Evolutionary conservation across 2,113 vertebrate species (phyloP).

Genomic region (Ophthalmolycus amberensis): DNA sequence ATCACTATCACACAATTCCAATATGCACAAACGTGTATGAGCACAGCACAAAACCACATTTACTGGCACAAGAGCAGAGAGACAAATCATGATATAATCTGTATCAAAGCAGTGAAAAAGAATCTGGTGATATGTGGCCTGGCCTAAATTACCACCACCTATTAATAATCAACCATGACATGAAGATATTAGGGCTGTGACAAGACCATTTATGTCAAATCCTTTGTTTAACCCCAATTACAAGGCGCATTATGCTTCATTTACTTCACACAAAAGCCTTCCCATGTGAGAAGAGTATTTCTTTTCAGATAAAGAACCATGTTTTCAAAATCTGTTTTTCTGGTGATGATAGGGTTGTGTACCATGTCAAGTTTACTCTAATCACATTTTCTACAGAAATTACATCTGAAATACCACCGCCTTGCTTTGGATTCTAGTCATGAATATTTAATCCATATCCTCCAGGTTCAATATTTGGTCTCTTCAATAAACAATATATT

Average conservation of each 20-base stretch:
- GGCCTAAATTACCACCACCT: conserved; percentile 67
- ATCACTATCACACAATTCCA: not conserved
- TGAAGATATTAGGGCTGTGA: conserved; percentile 76
- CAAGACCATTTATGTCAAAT: conserved; percentile 77
- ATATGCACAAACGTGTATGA: not conserved
- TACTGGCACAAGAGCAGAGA: conserved; percentile 22
- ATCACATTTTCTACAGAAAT: conserved; percentile 24
- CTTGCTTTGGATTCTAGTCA: conserved; percentile 18
- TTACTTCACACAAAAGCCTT: conserved; percentile 62
- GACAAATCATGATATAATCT: conserved; percentile 45
- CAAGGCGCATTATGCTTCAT: conserved; percentile 75
- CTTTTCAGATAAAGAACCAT: conserved; percentile 22
- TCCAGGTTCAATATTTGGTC: conserved; percentile 1
- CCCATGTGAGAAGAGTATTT: conserved; percentile 20
- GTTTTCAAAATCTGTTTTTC: conserved; percentile 8
- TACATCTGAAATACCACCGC: not conserved
- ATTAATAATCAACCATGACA: conserved; percentile 79
- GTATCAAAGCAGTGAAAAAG: conserved; percentile 60
- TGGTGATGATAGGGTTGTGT: conserved; percentile 3
- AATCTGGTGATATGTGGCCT: conserved; percentile 52
- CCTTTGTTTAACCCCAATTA: conserved; percentile 80
- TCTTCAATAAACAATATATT: not conserved
- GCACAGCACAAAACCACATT: not conserved
- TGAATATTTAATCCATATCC: conserved; percentile 16
- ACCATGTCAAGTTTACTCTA: conserved; percentile 3